Conservation (phyloP, 2,113 vertebrate species). For the Petrocephalus microphthalmus region DNA sequence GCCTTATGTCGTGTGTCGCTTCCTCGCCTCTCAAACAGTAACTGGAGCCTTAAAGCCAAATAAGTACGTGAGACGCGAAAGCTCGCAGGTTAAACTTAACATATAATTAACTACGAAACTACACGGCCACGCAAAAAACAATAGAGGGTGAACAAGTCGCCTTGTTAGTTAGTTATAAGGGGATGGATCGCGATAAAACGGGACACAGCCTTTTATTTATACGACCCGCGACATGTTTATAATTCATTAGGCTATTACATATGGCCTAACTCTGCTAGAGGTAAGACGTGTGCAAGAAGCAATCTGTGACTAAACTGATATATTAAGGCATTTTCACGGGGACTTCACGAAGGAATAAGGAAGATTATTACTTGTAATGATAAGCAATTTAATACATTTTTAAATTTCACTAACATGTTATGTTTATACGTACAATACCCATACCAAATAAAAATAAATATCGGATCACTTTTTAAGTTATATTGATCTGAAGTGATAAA, state of each 20-base stretch:
- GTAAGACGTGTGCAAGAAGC: background rate
- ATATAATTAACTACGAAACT: no score
- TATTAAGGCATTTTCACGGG: background rate
- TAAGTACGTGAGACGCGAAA: no score
- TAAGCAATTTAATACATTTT: background rate
- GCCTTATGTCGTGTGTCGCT: background rate
- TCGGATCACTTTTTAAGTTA: background rate
- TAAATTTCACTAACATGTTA: background rate
- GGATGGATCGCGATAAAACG: no score
- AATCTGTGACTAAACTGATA: background rate
- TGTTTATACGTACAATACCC: background rate
- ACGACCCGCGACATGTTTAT: no score
- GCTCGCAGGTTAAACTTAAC: no score
- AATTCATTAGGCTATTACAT: no score
- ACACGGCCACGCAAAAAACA: no score
- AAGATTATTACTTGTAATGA: background rate
- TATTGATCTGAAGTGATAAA: background rate
- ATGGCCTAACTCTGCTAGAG: background rate
- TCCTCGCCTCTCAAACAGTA: background rate
- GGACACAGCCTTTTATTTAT: no score
- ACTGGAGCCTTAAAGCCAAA: background rate
- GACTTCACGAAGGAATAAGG: background rate
- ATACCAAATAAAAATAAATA: background rate
- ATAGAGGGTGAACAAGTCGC: no score
- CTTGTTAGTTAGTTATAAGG: no score